These are phyloP conservation scores for Timandra comae DNA, from an alignment of 2,888 invertebrate species.

Conservation along the genomic window DNA sequence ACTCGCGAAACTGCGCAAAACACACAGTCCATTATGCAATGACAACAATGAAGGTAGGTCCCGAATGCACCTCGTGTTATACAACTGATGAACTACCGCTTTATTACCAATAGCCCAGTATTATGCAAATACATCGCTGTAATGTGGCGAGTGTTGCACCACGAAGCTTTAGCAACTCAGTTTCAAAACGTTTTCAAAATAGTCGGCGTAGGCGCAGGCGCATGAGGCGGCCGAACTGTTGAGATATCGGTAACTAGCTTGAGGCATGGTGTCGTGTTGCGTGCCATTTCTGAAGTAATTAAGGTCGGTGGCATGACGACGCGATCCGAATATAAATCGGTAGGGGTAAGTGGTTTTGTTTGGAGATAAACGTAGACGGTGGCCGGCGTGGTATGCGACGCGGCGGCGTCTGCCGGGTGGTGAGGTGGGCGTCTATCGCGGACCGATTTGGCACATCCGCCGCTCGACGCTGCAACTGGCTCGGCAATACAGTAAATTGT, in stretches of 20 bases:
- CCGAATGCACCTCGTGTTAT: slow-evolving; percentile 40
- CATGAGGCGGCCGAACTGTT: slow-evolving; percentile 34
- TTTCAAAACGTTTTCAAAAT: slow-evolving; percentile 74
- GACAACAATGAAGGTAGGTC: slow-evolving; percentile 12
- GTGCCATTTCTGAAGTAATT: slow-evolving; percentile 29
- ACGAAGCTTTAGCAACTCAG: slow-evolving; percentile 64
- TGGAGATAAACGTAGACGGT: slow-evolving; percentile 49
- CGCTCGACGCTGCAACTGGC: slow-evolving; percentile 49
- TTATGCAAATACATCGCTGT: slow-evolving; percentile 70
- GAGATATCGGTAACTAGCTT: slow-evolving; percentile 34
- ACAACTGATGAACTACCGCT: slow-evolving; percentile 51
- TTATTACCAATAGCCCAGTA: slow-evolving; percentile 57
- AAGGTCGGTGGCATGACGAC: slow-evolving; percentile 31
- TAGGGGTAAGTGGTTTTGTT: slow-evolving; percentile 29
- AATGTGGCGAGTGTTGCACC: slow-evolving; percentile 68
- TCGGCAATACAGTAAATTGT: slow-evolving; percentile 50
- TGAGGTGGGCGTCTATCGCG: slow-evolving; percentile 56
- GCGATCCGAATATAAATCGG: slow-evolving; percentile 34
- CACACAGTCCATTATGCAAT: slow-evolving; percentile 20
- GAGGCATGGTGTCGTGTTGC: slow-evolving; percentile 32
- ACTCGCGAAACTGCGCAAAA: slow-evolving; percentile 42
- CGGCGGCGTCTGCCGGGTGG: slow-evolving; percentile 67
- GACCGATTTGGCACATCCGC: slow-evolving; percentile 75
- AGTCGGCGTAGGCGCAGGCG: slow-evolving; percentile 52
- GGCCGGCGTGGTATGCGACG: slow-evolving; percentile 68